A percentile compares a stretch with the other conserved stretches of the same genome.
Evolutionary conservation across 92 coral and sea anemone species (phyloP).

Genomic region (Zoanthus sansibaricus): DNA sequence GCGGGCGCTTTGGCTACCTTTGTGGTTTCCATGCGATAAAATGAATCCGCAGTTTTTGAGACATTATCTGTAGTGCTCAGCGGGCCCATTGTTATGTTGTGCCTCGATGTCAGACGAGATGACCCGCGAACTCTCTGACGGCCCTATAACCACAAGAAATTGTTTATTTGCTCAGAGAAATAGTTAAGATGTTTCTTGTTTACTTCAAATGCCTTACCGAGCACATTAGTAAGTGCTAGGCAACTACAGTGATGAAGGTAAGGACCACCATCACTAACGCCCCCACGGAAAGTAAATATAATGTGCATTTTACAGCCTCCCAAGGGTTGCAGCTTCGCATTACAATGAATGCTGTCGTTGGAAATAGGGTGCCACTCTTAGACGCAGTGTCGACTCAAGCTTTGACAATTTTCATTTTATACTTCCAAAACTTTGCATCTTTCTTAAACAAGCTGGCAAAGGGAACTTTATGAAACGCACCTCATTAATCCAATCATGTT

Average conservation of each 20-base stretch:
- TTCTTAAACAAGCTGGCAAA: background rate
- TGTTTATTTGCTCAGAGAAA: background rate
- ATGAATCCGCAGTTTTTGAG: slow-evolving; percentile 52
- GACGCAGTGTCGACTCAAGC: background rate
- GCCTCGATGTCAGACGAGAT: slow-evolving; percentile 83
- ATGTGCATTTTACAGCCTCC: background rate
- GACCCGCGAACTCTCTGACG: slow-evolving; percentile 85
- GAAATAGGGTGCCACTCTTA: background rate
- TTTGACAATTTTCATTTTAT: background rate
- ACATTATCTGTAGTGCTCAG: slow-evolving; percentile 61
- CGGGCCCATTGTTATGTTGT: slow-evolving; percentile 58
- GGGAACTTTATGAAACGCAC: slow-evolving; percentile 44
- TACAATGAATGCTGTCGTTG: background rate
- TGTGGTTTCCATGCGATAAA: slow-evolving; percentile 53
- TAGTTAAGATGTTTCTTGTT: background rate
- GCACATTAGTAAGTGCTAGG: background rate
- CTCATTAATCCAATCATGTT: slow-evolving; percentile 94
- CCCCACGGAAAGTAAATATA: background rate
- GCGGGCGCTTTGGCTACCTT: slow-evolving; percentile 45
- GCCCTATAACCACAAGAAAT: slow-evolving; percentile 54
- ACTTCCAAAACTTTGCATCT: background rate
- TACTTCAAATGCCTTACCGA: background rate
- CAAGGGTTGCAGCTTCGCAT: background rate
- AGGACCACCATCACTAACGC: background rate
- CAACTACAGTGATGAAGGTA: background rate